Percentiles rank a stretch among this genome's conserved stretches.
Conservation (phyloP, 2,113 vertebrate species). For the Ceyx melanurus region DNA sequence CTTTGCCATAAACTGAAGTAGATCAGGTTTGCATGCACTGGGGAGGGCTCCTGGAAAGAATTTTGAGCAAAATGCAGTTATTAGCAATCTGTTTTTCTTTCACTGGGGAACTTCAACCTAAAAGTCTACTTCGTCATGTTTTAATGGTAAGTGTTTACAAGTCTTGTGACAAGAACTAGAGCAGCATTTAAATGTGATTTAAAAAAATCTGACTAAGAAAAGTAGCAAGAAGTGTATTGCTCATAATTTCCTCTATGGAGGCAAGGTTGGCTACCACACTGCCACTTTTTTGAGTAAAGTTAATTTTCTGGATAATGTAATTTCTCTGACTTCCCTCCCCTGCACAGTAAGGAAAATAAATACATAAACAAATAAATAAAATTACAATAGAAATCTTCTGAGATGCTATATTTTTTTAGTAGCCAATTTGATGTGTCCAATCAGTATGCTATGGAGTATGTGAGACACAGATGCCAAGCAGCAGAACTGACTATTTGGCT, state of each 20-base stretch:
- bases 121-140: not conserved
- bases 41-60: not conserved
- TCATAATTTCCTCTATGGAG: not conserved
- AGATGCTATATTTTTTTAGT: not conserved
- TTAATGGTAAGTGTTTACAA: not conserved
- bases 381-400: not conserved
- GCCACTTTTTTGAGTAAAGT: not conserved
- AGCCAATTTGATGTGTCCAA: not conserved
- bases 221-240: not conserved
- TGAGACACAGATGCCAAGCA: not conserved
- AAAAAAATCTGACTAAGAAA: not conserved
- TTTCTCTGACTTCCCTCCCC: not conserved
- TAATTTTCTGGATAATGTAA: not conserved
- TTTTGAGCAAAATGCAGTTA: not conserved
- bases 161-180: not conserved
- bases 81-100: not conserved
- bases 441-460: not conserved
- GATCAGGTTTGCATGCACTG: not conserved
- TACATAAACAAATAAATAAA: not conserved
- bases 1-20: not conserved
- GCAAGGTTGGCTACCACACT: not conserved
- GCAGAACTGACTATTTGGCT: not conserved
- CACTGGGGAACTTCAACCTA: not conserved
- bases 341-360: not conserved
- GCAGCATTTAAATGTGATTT: not conserved